Evolutionary conservation across 2,797 vertebrate species (phyloP).

Genomic region (Liparis tanakae): DNA sequence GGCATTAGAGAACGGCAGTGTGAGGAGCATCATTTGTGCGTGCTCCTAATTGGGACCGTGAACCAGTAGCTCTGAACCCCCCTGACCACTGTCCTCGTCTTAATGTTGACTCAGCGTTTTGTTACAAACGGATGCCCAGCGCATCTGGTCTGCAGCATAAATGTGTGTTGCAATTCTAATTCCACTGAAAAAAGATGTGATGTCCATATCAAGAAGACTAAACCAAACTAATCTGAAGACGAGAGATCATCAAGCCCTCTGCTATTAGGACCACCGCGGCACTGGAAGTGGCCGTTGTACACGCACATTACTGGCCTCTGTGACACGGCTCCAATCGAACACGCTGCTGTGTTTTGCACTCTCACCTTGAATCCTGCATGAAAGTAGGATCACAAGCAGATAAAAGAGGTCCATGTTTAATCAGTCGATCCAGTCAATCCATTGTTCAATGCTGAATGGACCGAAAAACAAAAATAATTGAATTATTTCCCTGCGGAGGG

Average conservation of each 20-base stretch:
- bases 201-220: not conserved
- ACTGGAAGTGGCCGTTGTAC: conserved; percentile 22
- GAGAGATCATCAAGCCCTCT: conserved; percentile 45
- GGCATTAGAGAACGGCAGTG: conserved; percentile 51
- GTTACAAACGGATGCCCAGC: not conserved
- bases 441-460: conserved; percentile 40
- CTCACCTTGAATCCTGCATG: conserved; percentile 72
- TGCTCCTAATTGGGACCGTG: conserved; percentile 49
- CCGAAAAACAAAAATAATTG: conserved; percentile 25
- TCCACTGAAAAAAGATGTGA: not conserved
- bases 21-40: conserved; percentile 59
- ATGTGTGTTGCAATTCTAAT: not conserved
- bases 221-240: conserved; percentile 43
- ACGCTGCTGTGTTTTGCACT: conserved; percentile 26
- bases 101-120: conserved; percentile 28
- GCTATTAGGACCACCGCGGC: too few relatives aligned
- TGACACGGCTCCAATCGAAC: conserved; percentile 19
- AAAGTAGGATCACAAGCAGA: conserved; percentile 60
- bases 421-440: conserved; percentile 46
- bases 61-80: conserved; percentile 57
- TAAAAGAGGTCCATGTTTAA: conserved; percentile 59
- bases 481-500: not conserved
- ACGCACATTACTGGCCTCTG: conserved; percentile 14
- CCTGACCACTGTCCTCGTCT: conserved; percentile 42
- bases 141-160: not conserved